Percentiles rank a stretch among this genome's conserved stretches.
Conservation (phyloP, 2,888 invertebrate species). For the Pheosia tremula region DNA sequence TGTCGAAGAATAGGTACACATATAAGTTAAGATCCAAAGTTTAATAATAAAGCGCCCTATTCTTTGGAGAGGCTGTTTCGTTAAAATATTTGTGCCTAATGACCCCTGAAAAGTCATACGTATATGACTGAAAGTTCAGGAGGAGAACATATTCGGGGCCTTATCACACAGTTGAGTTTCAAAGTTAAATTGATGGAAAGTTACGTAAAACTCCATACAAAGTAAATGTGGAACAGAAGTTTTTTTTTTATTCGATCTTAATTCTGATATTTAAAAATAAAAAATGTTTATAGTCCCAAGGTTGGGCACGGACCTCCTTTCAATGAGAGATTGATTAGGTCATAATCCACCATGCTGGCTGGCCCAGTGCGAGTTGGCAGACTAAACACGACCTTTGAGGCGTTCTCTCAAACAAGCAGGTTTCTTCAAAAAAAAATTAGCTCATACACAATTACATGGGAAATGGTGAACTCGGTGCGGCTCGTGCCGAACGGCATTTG, state of each 20-base stretch:
- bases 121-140: constrained; percentile 35
- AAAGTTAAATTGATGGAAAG: constrained; percentile 45
- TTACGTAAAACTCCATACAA: constrained; percentile 15
- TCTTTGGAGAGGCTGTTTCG: constrained; percentile 14
- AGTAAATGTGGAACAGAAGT: not conserved
- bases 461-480: too few species aligned
- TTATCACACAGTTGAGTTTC: constrained; percentile 37
- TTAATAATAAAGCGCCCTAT: constrained; percentile 11
- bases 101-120: constrained; percentile 30
- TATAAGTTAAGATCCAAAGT: constrained; percentile 2
- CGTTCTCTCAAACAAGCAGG: too few species aligned
- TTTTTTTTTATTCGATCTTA: not conserved
- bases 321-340: too few species aligned
- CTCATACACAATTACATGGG: too few species aligned
- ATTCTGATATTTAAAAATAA: not conserved
- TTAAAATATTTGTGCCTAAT: constrained; percentile 32
- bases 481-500: too few species aligned
- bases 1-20: not conserved
- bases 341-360: too few species aligned
- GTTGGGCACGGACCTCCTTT: too few species aligned
- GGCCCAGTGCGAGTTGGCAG: too few species aligned
- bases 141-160: constrained; percentile 23
- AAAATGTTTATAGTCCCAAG: too few species aligned
- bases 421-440: too few species aligned
- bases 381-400: too few species aligned